A percentile compares a stretch with the other conserved stretches of the same genome.
These are phyloP conservation scores for Ciona savignyi DNA, from an alignment of 23 tunicate species.

Conservation along the genomic window DNA sequence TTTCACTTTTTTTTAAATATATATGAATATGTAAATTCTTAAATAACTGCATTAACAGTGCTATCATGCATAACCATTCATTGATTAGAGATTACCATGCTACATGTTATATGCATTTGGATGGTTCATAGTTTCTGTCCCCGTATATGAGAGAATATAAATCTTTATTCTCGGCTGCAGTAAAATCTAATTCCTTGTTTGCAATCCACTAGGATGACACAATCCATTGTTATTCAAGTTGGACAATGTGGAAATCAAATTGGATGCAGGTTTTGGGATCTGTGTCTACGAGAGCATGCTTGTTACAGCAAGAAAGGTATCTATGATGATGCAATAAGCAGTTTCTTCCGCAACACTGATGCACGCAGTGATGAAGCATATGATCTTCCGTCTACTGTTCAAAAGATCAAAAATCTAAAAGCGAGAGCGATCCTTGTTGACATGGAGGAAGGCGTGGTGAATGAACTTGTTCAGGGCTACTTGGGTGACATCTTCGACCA, in stretches of 20 bases:
- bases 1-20: no score
- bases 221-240: conserved; percentile 94
- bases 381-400: conserved; percentile 34
- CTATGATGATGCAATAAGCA: conserved; percentile 85
- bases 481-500: conserved; percentile 82
- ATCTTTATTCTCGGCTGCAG: no score
- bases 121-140: no score
- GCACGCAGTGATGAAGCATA: conserved; percentile 25
- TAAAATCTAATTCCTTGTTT: no score
- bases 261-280: conserved; percentile 98
- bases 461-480: conserved; percentile 67
- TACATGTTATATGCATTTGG: no score
- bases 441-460: conserved; percentile 98
- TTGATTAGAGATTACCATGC: no score
- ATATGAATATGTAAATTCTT: no score
- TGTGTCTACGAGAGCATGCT: conserved; percentile 96
- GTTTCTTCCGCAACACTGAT: conserved; percentile 85
- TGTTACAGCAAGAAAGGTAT: conserved; percentile 56
- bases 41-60: no score
- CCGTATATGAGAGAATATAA: no score
- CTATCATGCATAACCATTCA: no score
- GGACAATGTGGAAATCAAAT: conserved; percentile 99
- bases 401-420: conserved; percentile 70
- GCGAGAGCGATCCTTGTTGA: conserved; percentile 96
- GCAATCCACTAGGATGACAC: conserved; percentile 96